A percentile compares a stretch with the other conserved stretches of the same genome.
Evolutionary conservation across 2,113 vertebrate genomes (phyloP).

Genomic region (Channa maculata): DNA sequence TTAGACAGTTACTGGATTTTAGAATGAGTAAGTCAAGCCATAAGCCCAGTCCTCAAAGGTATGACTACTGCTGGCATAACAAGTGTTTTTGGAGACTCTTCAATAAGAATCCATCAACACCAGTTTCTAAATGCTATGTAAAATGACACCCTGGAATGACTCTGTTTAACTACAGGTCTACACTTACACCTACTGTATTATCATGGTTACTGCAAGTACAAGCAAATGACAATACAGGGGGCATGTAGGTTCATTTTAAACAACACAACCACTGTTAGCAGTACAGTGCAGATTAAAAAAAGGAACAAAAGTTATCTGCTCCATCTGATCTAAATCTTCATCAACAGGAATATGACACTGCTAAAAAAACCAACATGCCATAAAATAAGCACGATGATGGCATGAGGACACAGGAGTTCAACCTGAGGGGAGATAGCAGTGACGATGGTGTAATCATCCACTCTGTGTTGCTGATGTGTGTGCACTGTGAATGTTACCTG

Average conservation of each 20-base stretch:
- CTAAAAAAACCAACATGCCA: slow-evolving; percentile 9
- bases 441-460: slow-evolving; percentile 41
- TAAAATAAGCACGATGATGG: slow-evolving; percentile 20
- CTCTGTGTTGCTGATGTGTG: slow-evolving; percentile 14
- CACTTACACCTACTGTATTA: slow-evolving; percentile 68
- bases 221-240: neutral
- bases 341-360: slow-evolving; percentile 15
- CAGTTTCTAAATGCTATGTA: neutral
- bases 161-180: slow-evolving; percentile 2
- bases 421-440: slow-evolving; percentile 18
- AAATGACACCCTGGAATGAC: neutral
- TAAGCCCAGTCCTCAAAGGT: neutral
- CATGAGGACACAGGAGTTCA: slow-evolving; percentile 15
- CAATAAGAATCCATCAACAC: slow-evolving; percentile 31
- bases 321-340: slow-evolving; percentile 56
- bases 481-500: slow-evolving; percentile 36
- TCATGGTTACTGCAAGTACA: slow-evolving; percentile 25
- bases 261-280: neutral
- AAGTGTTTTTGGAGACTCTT: slow-evolving; percentile 41
- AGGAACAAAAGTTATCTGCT: neutral
- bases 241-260: slow-evolving; percentile 16
- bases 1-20: too few species aligned
- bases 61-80: slow-evolving; percentile 37
- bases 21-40: neutral
- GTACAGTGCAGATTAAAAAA: slow-evolving; percentile 1